phyloP scores from a whole-genome alignment of 2,888 invertebrate genomes.

The Eumacrocentrus americanus region DNA sequence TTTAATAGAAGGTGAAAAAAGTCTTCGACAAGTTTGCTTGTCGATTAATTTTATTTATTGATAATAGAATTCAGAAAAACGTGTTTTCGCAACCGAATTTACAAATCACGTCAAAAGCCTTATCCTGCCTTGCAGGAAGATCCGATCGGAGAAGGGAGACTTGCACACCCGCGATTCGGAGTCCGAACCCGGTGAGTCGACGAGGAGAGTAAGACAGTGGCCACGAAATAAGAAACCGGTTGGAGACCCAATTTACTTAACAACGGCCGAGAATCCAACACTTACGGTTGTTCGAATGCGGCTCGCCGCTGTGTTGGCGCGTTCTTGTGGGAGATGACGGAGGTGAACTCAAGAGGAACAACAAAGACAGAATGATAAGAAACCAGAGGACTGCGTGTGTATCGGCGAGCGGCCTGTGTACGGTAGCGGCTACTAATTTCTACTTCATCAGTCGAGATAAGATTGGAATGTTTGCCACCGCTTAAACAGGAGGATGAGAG shows the following conservation, averaged over 20 bases:
- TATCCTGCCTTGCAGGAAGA: no score
- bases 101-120: no score
- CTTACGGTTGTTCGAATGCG: slow-evolving; percentile 55
- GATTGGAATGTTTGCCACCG: slow-evolving; percentile 54
- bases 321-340: neutral
- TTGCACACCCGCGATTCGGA: no score
- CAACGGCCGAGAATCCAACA: slow-evolving; percentile 61
- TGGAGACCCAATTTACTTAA: slow-evolving; percentile 61
- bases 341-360: neutral
- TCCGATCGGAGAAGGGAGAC: no score
- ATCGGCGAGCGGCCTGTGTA: slow-evolving; percentile 48
- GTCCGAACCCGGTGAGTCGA: no score
- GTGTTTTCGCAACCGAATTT: no score
- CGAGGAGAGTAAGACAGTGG: slow-evolving; percentile 57
- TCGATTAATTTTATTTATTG: no score
- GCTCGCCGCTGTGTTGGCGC: slow-evolving; percentile 18
- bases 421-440: slow-evolving; percentile 62
- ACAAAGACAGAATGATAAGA: slow-evolving; percentile 29
- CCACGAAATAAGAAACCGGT: slow-evolving; percentile 62
- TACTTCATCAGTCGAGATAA: slow-evolving; percentile 61
- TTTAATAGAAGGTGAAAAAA: no score
- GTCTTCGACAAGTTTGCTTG: no score
- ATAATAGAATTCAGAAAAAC: no score
- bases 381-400: slow-evolving; percentile 32
- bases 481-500: slow-evolving; percentile 16